Percentiles rank a stretch among this genome's conserved stretches.
Conservation (phyloP, 2,113 vertebrate species). For the Ammodytes dubius region DNA sequence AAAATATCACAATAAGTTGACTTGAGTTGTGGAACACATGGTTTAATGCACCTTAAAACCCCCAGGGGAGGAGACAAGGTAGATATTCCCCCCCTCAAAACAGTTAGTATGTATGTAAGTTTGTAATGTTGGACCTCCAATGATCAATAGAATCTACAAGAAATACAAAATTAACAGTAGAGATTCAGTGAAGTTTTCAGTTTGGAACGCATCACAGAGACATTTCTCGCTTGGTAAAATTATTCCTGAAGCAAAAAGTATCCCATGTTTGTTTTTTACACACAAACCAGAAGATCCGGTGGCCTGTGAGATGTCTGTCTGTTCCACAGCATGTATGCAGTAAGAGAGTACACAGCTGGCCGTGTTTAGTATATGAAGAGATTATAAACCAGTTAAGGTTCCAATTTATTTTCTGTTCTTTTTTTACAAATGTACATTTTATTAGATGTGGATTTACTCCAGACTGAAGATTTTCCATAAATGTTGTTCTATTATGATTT, state of each 20-base stretch:
- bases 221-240: not conserved
- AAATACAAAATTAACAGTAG: slow-evolving; percentile 5
- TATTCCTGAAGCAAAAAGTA: not conserved
- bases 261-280: slow-evolving; percentile 35
- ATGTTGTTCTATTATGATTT: slow-evolving; percentile 8
- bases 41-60: slow-evolving; percentile 22
- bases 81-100: not conserved
- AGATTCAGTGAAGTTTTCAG: not conserved
- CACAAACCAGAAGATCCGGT: not conserved
- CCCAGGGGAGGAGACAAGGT: too few relatives aligned
- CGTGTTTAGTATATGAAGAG: slow-evolving; percentile 36
- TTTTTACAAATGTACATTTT: slow-evolving; percentile 37
- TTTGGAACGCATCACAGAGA: not conserved
- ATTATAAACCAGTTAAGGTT: slow-evolving; percentile 38
- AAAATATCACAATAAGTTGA: not conserved
- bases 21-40: not conserved
- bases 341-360: slow-evolving; percentile 8
- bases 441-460: slow-evolving; percentile 42
- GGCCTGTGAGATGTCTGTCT: slow-evolving; percentile 1
- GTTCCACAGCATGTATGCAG: slow-evolving; percentile 36
- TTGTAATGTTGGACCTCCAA: slow-evolving; percentile 16
- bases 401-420: slow-evolving; percentile 8
- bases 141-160: not conserved
- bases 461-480: slow-evolving; percentile 61
- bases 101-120: not conserved